Percentiles rank a stretch among this genome's conserved stretches.
Evolutionary conservation across 2,113 vertebrate species (phyloP).

Genomic region (Muntiacus muntjak): DNA sequence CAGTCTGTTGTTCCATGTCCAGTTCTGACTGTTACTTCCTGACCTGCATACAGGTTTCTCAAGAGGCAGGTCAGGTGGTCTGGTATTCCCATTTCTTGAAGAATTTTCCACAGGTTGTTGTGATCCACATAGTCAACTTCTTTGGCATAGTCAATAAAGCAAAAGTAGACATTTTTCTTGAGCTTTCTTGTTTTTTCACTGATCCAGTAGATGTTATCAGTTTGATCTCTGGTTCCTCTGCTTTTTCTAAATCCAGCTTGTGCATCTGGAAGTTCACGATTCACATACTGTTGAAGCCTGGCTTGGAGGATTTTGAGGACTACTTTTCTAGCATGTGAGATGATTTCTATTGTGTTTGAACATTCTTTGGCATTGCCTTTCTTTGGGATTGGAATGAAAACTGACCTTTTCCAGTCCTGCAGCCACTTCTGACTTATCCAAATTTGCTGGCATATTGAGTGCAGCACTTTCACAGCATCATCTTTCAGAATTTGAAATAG

Average conservation of each 20-base stretch:
- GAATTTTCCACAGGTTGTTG: background rate
- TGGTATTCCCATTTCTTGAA: background rate
- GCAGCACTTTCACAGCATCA: background rate
- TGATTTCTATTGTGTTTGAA: too few species aligned
- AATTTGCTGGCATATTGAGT: background rate
- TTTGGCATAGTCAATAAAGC: background rate
- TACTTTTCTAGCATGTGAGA: background rate
- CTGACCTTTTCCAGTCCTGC: background rate
- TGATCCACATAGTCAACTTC: background rate
- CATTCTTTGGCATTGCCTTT: background rate
- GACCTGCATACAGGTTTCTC: background rate
- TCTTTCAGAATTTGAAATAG: background rate
- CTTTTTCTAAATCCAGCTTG: background rate
- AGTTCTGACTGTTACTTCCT: background rate
- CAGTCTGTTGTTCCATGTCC: background rate
- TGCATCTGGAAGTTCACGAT: background rate
- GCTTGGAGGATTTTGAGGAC: background rate
- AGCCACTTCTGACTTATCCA: background rate
- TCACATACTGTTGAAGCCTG: background rate
- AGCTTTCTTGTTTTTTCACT: background rate
- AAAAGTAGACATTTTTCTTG: background rate
- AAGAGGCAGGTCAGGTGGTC: background rate
- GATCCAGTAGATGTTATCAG: background rate
- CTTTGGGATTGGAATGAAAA: background rate
- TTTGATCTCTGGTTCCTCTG: background rate